phyloP scores from a whole-genome alignment of 23 tunicate genomes.

The Halocynthia roretzi region DNA sequence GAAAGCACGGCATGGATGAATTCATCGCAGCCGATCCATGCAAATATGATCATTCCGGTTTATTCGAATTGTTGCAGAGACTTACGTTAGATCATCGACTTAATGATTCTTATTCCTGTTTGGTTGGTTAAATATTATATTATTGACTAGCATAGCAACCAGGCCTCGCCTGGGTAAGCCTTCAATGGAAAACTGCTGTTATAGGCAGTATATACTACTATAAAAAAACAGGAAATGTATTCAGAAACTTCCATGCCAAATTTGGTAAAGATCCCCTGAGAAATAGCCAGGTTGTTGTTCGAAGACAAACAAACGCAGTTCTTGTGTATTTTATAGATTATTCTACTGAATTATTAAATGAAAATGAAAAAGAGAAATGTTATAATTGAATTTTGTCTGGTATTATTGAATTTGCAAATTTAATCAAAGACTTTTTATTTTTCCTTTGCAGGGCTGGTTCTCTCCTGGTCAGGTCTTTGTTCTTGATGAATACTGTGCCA shows the following conservation, averaged over 20 bases:
- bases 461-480: conserved; percentile 97
- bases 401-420: neutral
- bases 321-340: no score
- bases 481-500: conserved; percentile 93
- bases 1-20: conserved; percentile 77
- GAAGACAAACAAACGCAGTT: no score
- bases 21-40: conserved; percentile 86
- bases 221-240: no score
- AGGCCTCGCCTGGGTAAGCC: no score
- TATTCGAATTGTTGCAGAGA: conserved; percentile 75
- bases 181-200: no score
- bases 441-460: conserved; percentile 81
- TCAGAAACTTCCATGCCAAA: neutral
- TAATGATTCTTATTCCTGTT: conserved; percentile 85
- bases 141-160: no score
- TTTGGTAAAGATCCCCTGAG: neutral
- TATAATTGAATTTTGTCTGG: no score
- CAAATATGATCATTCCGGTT: conserved; percentile 79
- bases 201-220: no score
- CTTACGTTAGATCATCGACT: conserved; percentile 79
- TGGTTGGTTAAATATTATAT: conserved; percentile 34
- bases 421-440: neutral
- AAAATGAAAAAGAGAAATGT: no score
- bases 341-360: no score
- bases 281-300: no score